Evolutionary conservation across 2,113 vertebrate genomes (phyloP).

Genomic region (Dromas ardeola): DNA sequence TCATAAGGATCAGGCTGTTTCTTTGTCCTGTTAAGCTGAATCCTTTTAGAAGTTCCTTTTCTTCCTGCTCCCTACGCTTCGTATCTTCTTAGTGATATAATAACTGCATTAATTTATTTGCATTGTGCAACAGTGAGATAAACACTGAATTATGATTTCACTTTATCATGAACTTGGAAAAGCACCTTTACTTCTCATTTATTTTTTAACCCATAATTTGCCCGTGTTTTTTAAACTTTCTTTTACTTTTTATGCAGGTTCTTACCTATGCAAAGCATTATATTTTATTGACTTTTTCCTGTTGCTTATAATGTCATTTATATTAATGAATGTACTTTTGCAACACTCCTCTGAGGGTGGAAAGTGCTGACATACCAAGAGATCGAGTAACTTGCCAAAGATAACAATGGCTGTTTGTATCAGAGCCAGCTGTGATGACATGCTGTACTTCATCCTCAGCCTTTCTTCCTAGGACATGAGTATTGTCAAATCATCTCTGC

Average conservation of each 20-base stretch:
- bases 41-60: not conserved
- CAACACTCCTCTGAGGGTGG: not conserved
- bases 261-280: not conserved
- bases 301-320: not conserved
- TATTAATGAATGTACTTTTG: constrained; percentile 32
- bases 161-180: not conserved
- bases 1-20: not conserved
- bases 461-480: not conserved
- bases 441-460: not conserved
- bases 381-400: not conserved
- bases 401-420: constrained; percentile 5
- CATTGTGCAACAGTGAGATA: not conserved
- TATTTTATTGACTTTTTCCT: not conserved
- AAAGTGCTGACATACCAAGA: not conserved
- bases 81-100: not conserved
- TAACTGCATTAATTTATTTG: not conserved
- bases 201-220: not conserved
- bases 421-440: constrained; percentile 5
- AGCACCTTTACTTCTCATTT: not conserved
- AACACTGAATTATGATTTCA: not conserved
- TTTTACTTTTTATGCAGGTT: not conserved
- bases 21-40: not conserved
- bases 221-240: not conserved
- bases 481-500: constrained; percentile 21
- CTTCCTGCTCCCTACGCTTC: not conserved